Evolutionary conservation across 2,113 vertebrate species (phyloP), one percentile per base, ranked within the genome.

Genomic region (Nycticebus coucang): DNA sequence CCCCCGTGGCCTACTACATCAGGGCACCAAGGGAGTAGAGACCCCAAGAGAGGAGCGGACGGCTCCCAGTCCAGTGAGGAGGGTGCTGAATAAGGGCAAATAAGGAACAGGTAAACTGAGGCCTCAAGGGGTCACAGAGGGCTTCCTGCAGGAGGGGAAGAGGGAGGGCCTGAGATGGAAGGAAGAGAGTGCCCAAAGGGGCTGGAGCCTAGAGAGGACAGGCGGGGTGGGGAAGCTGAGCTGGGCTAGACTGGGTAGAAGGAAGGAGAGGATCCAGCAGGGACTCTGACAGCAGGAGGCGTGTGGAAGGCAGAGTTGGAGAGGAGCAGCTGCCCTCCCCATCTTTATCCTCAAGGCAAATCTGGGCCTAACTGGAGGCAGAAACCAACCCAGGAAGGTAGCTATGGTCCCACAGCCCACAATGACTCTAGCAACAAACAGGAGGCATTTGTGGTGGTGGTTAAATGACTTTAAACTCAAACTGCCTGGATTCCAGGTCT

Each of bases 361-460:
- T 4, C 71, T 5, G 14, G 22, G 72, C 55, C 74, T 11, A n/a
- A 24, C 72, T n/a, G 35, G 79, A 89, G 24, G 83, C 33, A 33
- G 66, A 41, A 88, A 30, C 26, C 64, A 1, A 8, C 45, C 83
- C 60, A 41, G 57, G 41, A 79, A 86, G 59, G 66, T n/a, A 35
- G 62, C 66, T 18, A 28, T 68, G 30, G 41, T 21, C 21, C 26
- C 35, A 2, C 26, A 18, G 14, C 37, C 59, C 4, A 0, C 60
- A 0, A 68, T 7, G 33, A 41, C 50, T 55, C 10, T 14, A 21
- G 72, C 50, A 19, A 41, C 66, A 35, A 28, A 62, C 17, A 10
- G 6, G 78, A 26, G 60, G 21, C 69, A 2, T 14, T 0, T 2
- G 22, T 1, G 9, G 11, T 9, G 12, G 37, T 12, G 12, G 18